These are phyloP conservation scores for Furnarius figulus DNA, from an alignment of 2,113 vertebrate species.

Conservation along the genomic window DNA sequence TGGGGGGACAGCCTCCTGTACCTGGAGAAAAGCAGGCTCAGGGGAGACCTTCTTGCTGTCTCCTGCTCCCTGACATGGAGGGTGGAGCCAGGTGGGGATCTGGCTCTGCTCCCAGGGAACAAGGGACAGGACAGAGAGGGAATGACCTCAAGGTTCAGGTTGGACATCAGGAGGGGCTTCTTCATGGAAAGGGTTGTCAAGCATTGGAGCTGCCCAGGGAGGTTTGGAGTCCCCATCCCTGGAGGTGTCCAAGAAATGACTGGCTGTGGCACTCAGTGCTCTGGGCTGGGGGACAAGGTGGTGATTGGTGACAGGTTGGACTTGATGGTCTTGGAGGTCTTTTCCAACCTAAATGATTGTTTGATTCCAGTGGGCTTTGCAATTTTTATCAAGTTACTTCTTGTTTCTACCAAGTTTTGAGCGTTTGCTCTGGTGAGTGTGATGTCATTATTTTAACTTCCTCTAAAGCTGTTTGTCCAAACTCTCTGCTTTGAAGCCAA, in stretches of 20 bases:
- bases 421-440: neutral
- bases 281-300: neutral
- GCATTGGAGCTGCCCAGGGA: neutral
- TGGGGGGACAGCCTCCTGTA: neutral
- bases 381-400: neutral
- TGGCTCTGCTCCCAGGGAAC: neutral
- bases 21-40: neutral
- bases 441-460: neutral
- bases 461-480: neutral
- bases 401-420: neutral
- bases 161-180: neutral
- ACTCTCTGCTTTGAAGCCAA: neutral
- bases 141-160: neutral
- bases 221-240: neutral
- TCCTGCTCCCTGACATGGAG: neutral
- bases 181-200: fast-evolving
- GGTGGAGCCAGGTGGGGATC: neutral
- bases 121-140: no score
- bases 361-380: neutral
- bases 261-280: neutral
- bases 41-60: neutral
- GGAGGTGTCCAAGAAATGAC: neutral
- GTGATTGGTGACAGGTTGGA: neutral
- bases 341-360: neutral
- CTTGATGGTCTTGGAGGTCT: neutral